Evolutionary conservation across 1,140 invertebrate species (phyloP), one percentile per base, ranked within the genome.

Genomic region (Chymomyza costata): DNA sequence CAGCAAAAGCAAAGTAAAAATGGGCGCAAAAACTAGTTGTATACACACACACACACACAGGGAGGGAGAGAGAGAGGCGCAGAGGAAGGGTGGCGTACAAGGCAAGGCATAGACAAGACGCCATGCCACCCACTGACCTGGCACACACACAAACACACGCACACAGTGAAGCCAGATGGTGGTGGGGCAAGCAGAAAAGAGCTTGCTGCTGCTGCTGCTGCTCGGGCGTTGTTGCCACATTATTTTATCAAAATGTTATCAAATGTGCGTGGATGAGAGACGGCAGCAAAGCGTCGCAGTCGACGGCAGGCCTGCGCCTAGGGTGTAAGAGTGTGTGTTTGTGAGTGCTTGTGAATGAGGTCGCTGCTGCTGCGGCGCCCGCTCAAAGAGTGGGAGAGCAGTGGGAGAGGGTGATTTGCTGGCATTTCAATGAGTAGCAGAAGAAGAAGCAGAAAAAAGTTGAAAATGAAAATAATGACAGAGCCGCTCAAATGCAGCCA

Each of bases 381-480:
- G n/a, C n/a, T n/a, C n/a, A n/a, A n/a, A n/a, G 37, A 37, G 17
- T 35, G 37, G 34, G 31, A 14, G 15, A n/a, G 45, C 16, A 50
- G 30, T 21, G 18, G 45, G 38, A 40, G 46, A 18, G 53, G 44
- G n/a, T n/a, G n/a, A n/a, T n/a, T n/a, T n/a, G n/a, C n/a, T n/a
- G n/a, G n/a, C n/a, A n/a, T n/a, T n/a, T n/a, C n/a, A n/a, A n/a
- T n/a, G 34, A 57, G 35, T 30, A 14, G 10, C 30, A 51, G 13
- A 43, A 51, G 56, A 13, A 41, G 39, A 14, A 21, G 40, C 37
- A 53, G 49, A 25, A 65, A 74, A 70, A 76, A 63, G 66, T 78
- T 76, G 71, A 76, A 76, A 76, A 76, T 76, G 71, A 76, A 78
- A 78, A 76, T 78, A 76, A 66, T 78, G 71, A 64, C 71, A 76